Percentiles rank a stretch among this genome's conserved stretches.
These are phyloP conservation scores for Zaprionus africanus DNA, from an alignment of 1,140 invertebrate genomes.

Conservation along the genomic window DNA sequence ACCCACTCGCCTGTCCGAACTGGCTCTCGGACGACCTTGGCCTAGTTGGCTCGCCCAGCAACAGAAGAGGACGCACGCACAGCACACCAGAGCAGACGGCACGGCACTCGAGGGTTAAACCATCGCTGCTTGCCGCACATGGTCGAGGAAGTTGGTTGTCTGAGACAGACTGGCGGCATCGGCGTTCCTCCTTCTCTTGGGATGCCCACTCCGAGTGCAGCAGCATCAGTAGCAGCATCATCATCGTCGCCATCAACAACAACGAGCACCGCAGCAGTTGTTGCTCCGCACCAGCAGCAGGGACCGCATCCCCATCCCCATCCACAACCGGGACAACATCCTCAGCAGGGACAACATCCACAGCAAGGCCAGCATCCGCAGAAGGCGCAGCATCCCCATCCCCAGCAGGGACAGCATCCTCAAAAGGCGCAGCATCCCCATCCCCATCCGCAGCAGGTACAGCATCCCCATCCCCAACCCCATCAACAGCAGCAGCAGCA, in stretches of 20 bases:
- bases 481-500: slow-evolving; percentile 7
- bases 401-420: slow-evolving; percentile 5
- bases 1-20: background rate
- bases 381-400: slow-evolving; percentile 14
- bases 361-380: background rate
- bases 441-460: slow-evolving; percentile 21
- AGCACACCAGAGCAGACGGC: slow-evolving; percentile 1
- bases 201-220: slow-evolving; percentile 60
- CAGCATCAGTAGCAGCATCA: slow-evolving; percentile 32
- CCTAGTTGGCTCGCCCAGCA: slow-evolving; percentile 60
- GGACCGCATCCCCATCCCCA: slow-evolving; percentile 4
- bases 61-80: slow-evolving; percentile 23
- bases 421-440: background rate
- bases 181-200: slow-evolving; percentile 46
- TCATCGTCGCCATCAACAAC: background rate
- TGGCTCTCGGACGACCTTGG: slow-evolving; percentile 54
- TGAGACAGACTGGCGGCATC: slow-evolving; percentile 68
- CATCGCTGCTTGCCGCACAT: slow-evolving; percentile 35
- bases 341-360: slow-evolving; percentile 15
- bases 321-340: slow-evolving; percentile 7
- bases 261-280: slow-evolving; percentile 5
- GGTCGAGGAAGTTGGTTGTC: slow-evolving; percentile 69
- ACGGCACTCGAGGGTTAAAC: slow-evolving; percentile 1
- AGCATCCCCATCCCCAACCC: slow-evolving; percentile 20
- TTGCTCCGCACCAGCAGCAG: slow-evolving; percentile 10